Base-by-base conservation (phyloP, 2,797 vertebrate genomes). In the Malacoctenus gilli region DNA sequence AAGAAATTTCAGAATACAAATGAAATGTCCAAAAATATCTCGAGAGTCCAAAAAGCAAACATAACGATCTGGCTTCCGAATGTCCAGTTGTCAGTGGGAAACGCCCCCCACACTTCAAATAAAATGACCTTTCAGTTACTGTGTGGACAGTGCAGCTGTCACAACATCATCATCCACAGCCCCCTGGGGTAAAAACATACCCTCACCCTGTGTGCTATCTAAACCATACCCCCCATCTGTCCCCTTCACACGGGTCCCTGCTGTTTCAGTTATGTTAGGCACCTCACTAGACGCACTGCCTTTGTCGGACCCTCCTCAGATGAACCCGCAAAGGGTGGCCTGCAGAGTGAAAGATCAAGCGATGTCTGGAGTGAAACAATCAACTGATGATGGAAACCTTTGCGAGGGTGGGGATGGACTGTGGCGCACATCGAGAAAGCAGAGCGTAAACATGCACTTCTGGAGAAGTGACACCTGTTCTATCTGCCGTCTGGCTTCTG, bases 221-320 rank as follows among this genome's bases (percentile, higher is more conserved):
- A 30, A 68, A 74, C 55, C 50, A 67, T 60, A 74, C 64, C 36
- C 49, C 23, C 57, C 63, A 74, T 78, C 60, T 13, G 54, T 79
- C 72, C 65, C 47, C 36, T 52, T 64, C 21, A 42, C 31, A 50
- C 3, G 2, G 49, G 39, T 47, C 43, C 75, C 49, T 42, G 35
- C 48, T 65, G 67, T 37, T 68, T 3, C 9, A 44, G 61, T 76
- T 68, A 50, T 72, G 51, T 38, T 59, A 57, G 68, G 41, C 49
- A 54, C 49, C 59, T 65, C 58, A 4, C 31, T 49, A 14, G 4
- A 30, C 40, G 38, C 52, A 21, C 52, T 54, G 13, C 50, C 43
- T 40, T 55, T n/a, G n/a, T n/a, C n/a, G n/a, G n/a, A 55, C 3
- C 15, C 53, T 31, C 32, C 46, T 30, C 32, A 15, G 16, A 38